Conservation (phyloP, 2,113 vertebrate species). For the Sphyrna mokarran region DNA sequence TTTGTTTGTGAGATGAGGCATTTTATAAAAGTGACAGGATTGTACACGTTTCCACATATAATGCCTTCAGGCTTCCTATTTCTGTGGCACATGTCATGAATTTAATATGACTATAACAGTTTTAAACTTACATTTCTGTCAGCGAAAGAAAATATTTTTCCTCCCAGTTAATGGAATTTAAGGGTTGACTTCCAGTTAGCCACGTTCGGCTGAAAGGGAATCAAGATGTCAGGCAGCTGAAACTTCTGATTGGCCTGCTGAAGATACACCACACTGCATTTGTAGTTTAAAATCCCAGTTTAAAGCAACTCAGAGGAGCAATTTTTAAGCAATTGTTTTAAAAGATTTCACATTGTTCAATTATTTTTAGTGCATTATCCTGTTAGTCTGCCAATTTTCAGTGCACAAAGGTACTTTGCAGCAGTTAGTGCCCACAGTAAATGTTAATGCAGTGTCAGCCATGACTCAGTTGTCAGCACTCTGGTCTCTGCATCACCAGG, state of each 20-base stretch:
- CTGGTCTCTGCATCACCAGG: too few relatives aligned
- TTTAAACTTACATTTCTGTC: background rate
- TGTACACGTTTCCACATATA: background rate
- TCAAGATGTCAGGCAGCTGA: background rate
- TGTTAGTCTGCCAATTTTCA: background rate
- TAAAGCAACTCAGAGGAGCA: background rate
- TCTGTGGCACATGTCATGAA: background rate
- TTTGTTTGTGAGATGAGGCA: constrained; percentile 3
- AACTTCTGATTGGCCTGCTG: background rate
- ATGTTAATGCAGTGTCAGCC: background rate
- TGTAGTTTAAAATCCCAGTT: background rate
- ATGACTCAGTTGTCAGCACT: too few relatives aligned
- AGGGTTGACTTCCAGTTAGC: background rate
- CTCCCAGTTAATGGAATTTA: background rate
- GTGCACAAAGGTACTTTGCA: background rate
- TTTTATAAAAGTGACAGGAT: constrained; percentile 8
- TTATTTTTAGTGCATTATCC: background rate
- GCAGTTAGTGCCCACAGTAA: background rate
- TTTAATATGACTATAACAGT: background rate
- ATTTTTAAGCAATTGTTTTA: background rate
- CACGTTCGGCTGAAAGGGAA: background rate
- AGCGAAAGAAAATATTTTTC: background rate
- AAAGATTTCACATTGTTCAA: background rate
- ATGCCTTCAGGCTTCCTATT: background rate
- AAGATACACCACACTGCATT: background rate